Base-by-base conservation (phyloP, 1,140 invertebrate genomes). In the Drosophila lowei region DNA sequence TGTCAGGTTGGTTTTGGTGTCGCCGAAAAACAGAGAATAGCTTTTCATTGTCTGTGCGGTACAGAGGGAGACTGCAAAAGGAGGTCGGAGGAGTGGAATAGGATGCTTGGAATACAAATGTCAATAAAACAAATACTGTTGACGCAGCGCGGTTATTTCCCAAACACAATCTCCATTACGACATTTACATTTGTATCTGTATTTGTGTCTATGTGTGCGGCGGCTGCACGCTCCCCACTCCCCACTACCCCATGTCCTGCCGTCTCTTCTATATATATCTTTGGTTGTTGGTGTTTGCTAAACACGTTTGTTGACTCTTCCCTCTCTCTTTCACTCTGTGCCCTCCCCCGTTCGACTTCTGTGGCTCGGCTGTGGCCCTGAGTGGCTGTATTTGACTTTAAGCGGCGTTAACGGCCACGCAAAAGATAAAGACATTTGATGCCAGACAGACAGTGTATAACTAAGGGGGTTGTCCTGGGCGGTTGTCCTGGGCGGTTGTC, bases 71-170 rank as follows among this genome's bases (percentile, higher is more conserved):
- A 44, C 30, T 15, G 18, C 8, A 25, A 55, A 41, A 18, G 23
- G 5, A 25, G 23, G 3, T 3, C 23, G 41, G 38, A n/a, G 34
- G 16, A n/a, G 21, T 21, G 34, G 16, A n/a, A 15, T 21, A 25
- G 18, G 18, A 18, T 42, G 21, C 42, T 49, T 54, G 77, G 77
- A 77, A 72, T 65, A 77, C 72, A 70, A 81, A 81, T 85, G 81
- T 81, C 81, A 85, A 85, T 85, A 85, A 85, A 85, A 85, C 86
- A 85, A 85, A 85, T 86, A 88, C 83, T 86, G 83, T 86, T 86
- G 83, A 88, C 83, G 83, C 83, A 88, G 83, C 83, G 83, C 83
- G 83, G 83, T 78, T 86, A 86, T 85, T 85, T 85, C 81, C 81
- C 63, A 68, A 85, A 86, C 81, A 78, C 77, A 85, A 85, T 85